phyloP scores from a whole-genome alignment of 2,888 invertebrate species.

The Diarsia dahlii region DNA sequence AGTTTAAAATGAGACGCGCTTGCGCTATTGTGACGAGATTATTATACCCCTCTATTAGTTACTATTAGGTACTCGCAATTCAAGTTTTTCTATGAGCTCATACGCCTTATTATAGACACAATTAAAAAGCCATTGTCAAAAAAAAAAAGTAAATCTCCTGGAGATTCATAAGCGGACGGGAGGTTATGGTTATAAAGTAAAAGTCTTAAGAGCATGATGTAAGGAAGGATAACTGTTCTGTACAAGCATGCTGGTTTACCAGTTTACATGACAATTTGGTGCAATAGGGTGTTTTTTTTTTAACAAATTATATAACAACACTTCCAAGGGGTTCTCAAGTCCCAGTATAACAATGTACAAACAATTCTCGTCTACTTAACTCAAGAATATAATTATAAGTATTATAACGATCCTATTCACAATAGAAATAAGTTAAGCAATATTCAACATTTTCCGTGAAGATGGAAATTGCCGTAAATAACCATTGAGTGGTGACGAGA shows the following conservation, averaged over 20 bases:
- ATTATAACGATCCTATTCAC: slow-evolving; percentile 32
- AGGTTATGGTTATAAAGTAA: too few species aligned
- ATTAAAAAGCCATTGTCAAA: too few species aligned
- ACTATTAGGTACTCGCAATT: too few species aligned
- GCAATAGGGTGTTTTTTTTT: too few species aligned
- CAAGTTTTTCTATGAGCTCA: too few species aligned
- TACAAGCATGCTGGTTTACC: not conserved
- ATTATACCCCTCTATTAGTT: too few species aligned
- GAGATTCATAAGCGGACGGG: too few species aligned
- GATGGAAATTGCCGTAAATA: slow-evolving; percentile 78
- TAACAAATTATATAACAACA: too few species aligned
- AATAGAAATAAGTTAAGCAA: slow-evolving; percentile 39
- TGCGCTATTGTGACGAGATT: too few species aligned
- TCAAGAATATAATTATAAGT: slow-evolving; percentile 41
- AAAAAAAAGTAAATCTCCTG: too few species aligned
- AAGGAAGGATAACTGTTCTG: not conserved
- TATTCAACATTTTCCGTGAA: slow-evolving; percentile 65
- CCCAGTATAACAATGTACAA: not conserved
- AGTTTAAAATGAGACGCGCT: not conserved
- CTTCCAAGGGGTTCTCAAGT: slow-evolving; percentile 9
- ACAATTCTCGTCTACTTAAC: not conserved
- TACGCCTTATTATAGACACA: too few species aligned
- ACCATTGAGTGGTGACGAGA: slow-evolving; percentile 75
- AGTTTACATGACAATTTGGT: not conserved
- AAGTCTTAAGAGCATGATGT: not conserved